phyloP scores from a whole-genome alignment of 37 sponge, comb jelly and placozoan species.

The Ephydatia muelleri region DNA sequence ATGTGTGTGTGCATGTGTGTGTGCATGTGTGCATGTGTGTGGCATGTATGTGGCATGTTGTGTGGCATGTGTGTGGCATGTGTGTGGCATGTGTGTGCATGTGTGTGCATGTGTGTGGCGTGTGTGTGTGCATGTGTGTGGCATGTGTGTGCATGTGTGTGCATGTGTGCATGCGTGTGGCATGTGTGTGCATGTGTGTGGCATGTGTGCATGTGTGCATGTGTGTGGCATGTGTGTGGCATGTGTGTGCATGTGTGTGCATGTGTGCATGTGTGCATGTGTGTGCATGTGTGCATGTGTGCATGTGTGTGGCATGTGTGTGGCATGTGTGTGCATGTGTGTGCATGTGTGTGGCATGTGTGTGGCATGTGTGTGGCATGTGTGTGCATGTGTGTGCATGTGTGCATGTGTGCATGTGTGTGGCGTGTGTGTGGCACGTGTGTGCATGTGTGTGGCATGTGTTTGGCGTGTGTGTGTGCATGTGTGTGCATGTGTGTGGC shows the following conservation, averaged over 20 bases:
- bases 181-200: constrained; percentile 43
- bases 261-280: background rate
- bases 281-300: background rate
- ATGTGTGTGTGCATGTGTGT: constrained; percentile 39
- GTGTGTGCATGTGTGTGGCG: background rate
- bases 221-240: constrained; percentile 10
- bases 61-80: constrained; percentile 17
- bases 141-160: constrained; percentile 43
- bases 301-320: constrained; percentile 36
- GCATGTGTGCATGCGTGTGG: constrained; percentile 33
- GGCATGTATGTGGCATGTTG: constrained; percentile 39
- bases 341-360: constrained; percentile 40
- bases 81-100: no score
- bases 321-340: constrained; percentile 39
- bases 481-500: constrained; percentile 36
- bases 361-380: no score
- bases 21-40: constrained; percentile 41
- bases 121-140: constrained; percentile 37
- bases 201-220: no score
- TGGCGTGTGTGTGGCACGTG: no score
- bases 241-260: no score
- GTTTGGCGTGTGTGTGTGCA: constrained; percentile 15
- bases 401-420: no score
- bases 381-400: constrained; percentile 25
- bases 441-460: background rate